Evolutionary conservation across 2,888 invertebrate species (phyloP), one percentile per base, ranked within the genome.

Genomic region (Tenthredo scrophulariae): DNA sequence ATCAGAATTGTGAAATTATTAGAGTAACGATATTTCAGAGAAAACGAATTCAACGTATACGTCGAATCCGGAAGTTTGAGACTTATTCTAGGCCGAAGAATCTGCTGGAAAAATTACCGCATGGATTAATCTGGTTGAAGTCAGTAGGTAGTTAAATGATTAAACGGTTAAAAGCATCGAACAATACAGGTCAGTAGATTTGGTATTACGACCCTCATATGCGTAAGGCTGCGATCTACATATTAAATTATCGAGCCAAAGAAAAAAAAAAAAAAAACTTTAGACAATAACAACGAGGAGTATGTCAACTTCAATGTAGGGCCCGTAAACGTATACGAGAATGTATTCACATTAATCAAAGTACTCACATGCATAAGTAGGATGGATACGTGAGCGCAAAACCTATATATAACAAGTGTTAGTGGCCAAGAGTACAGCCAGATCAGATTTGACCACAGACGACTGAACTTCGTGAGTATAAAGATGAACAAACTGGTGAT

Each of bases 361-460:
- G 26, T 75, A 75, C 75, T n/a, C 54, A 50, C 50, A 54, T 33
- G 29, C 33, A 40, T n/a, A 62, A 22, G 15, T 26, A 40, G 40
- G 40, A 29, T 80, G 40, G 43, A 80, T 58, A 62, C 80, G 58
- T 37, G 80, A 62, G 80, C 62, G 62, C 62, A 22, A 80, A 79
- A 33, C 58, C 22, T 62, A 62, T 80, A 80, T 80, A 80, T 80
- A 80, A 62, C 37, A 50, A 58, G 10, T 80, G 54, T 77, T 40
- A 62, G 40, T 40, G 80, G 26, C 62, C 62, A 80, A 37, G 40
- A 62, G 62, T 62, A 22, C 80, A 80, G 13, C 26, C 83, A 83
- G 46, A 83, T 67, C 70, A 83, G 83, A 83, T 70, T 83, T 50
- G 83, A 67, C 83, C 70, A 83, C 83, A 70, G 67, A 70, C 83